Conservation (phyloP, 2,113 vertebrate species). For the Thinocorus orbignyianus region DNA sequence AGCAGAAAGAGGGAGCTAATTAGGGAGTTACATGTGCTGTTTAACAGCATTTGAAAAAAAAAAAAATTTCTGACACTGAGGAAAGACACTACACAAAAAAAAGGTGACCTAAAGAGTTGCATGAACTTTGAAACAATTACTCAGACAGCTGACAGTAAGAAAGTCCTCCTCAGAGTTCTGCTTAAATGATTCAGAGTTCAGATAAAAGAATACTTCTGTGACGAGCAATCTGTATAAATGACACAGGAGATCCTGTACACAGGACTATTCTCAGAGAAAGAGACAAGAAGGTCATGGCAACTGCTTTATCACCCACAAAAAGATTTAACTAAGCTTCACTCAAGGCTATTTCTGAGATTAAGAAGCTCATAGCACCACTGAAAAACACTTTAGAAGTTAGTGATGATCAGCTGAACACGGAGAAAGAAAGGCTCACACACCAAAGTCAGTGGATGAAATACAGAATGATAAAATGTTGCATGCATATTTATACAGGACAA, state of each 20-base stretch:
- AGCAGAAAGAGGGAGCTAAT: background rate
- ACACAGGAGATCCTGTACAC: conserved; percentile 20
- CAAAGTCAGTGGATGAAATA: background rate
- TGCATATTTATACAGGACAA: background rate
- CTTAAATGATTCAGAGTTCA: conserved; percentile 20
- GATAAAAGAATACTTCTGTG: background rate
- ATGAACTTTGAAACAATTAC: background rate
- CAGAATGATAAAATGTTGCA: background rate
- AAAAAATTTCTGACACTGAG: background rate
- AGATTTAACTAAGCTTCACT: conserved; percentile 23
- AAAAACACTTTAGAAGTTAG: background rate
- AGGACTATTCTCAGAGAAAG: background rate
- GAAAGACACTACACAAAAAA: background rate
- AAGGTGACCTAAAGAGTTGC: background rate
- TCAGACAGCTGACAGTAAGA: background rate
- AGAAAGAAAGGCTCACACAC: background rate
- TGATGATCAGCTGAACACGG: background rate
- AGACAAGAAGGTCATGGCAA: conserved; percentile 25
- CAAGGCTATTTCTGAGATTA: conserved; percentile 11
- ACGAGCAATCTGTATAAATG: background rate
- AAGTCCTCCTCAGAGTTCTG: background rate
- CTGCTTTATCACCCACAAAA: conserved; percentile 13
- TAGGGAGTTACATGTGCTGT: background rate
- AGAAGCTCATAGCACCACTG: background rate
- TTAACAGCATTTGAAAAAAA: background rate